Evolutionary conservation across 2,797 vertebrate genomes (phyloP).

Genomic region (Clarias platycephalus): DNA sequence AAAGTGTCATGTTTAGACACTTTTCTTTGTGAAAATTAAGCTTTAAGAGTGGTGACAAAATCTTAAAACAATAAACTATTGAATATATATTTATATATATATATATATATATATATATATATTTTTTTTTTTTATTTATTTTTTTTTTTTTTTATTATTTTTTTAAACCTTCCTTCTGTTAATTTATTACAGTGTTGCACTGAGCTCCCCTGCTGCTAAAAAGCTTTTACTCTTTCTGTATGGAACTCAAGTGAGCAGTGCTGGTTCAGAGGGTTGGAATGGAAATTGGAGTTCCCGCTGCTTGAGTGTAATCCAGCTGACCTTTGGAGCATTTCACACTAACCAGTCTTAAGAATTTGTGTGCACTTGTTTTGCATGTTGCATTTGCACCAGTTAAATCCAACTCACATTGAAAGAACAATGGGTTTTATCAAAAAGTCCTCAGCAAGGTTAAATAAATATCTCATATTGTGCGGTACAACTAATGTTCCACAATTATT

Average conservation of each 20-base stretch:
- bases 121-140: too few relatives aligned
- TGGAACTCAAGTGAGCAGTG: conserved; percentile 30
- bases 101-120: too few relatives aligned
- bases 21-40: background rate
- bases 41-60: background rate
- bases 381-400: conserved; percentile 13
- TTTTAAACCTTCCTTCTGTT: conserved; percentile 9
- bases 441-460: too few relatives aligned
- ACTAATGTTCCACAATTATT: background rate
- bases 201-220: conserved; percentile 41
- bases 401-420: background rate
- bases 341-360: conserved; percentile 20
- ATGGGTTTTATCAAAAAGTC: background rate
- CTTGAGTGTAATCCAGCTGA: conserved; percentile 35
- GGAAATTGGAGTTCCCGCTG: conserved; percentile 32
- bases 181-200: conserved; percentile 37
- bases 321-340: conserved; percentile 40
- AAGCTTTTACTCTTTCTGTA: conserved; percentile 43
- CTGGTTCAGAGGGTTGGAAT: conserved; percentile 34
- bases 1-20: background rate
- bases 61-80: background rate
- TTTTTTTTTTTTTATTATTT: background rate
- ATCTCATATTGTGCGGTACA: too few relatives aligned
- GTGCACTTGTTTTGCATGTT: conserved; percentile 26
- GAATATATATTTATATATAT: too few relatives aligned